A percentile compares a stretch with the other conserved stretches of the same genome.
These are phyloP conservation scores for Chlorodrepanis virens DNA, from an alignment of 2,113 vertebrate species.

Conservation along the genomic window DNA sequence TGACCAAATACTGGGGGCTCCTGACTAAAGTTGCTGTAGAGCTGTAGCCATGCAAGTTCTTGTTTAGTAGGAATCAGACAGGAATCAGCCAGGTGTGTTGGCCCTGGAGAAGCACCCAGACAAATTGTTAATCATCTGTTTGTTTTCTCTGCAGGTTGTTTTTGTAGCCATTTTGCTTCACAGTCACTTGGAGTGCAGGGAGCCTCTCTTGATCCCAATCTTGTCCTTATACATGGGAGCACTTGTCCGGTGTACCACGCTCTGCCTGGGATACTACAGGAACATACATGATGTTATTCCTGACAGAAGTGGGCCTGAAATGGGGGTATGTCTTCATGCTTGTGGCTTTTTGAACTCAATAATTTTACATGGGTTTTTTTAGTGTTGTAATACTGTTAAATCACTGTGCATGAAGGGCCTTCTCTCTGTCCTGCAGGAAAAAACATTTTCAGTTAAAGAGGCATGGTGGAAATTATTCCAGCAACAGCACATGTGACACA, in stretches of 20 bases:
- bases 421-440: background rate
- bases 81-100: background rate
- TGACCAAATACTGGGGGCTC: background rate
- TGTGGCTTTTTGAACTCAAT: background rate
- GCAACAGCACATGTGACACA: background rate
- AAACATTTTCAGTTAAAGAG: background rate
- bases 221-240: conserved; percentile 97
- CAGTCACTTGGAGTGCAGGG: conserved; percentile 92
- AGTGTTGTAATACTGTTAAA: background rate
- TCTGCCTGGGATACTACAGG: conserved; percentile 92
- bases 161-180: conserved; percentile 96
- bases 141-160: conserved; percentile 78
- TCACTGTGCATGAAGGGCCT: background rate
- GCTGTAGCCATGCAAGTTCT: background rate
- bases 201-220: conserved; percentile 94
- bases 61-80: background rate
- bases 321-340: conserved; percentile 80
- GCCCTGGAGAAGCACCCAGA: background rate
- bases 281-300: conserved; percentile 94
- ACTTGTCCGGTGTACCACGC: conserved; percentile 89
- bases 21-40: background rate
- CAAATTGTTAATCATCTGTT: background rate
- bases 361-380: background rate
- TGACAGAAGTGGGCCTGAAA: conserved; percentile 86
- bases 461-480: background rate